Conservation (phyloP, 2,797 vertebrate genomes). For the Pogoniulus pusillus region DNA sequence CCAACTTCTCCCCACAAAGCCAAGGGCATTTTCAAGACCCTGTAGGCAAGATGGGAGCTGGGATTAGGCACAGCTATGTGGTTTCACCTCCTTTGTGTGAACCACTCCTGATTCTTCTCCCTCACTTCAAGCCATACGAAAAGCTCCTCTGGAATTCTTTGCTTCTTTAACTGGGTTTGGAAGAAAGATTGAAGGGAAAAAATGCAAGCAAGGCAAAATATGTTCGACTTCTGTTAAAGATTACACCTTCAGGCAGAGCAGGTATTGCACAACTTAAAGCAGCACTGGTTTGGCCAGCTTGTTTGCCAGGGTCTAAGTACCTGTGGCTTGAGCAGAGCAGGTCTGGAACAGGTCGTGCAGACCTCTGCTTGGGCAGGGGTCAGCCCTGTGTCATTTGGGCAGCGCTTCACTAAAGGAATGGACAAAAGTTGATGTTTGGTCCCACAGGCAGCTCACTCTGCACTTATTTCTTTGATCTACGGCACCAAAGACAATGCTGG, state of each 20-base stretch:
- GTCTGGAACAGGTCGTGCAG: not conserved
- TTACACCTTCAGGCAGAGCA: not conserved
- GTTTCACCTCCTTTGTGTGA: not conserved
- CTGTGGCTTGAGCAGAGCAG: not conserved
- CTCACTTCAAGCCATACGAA: not conserved
- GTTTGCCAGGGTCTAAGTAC: not conserved
- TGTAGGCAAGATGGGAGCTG: fast-evolving
- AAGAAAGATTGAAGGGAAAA: not conserved
- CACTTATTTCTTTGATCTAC: not conserved
- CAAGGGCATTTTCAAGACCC: no score
- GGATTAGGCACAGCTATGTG: fast-evolving
- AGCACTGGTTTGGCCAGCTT: not conserved
- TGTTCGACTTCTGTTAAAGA: not conserved
- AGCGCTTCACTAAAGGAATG: fast-evolving
- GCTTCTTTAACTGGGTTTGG: not conserved
- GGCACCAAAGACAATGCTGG: not conserved
- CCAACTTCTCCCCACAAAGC: not conserved
- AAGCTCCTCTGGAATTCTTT: not conserved
- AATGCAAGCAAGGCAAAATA: not conserved
- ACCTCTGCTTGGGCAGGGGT: not conserved
- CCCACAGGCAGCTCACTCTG: not conserved
- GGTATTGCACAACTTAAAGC: not conserved
- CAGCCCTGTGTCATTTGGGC: not conserved
- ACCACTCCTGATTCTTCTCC: not conserved
- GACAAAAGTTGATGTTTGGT: not conserved